Base-by-base conservation (phyloP, 2,888 invertebrate species). In the Eilema caniola region DNA sequence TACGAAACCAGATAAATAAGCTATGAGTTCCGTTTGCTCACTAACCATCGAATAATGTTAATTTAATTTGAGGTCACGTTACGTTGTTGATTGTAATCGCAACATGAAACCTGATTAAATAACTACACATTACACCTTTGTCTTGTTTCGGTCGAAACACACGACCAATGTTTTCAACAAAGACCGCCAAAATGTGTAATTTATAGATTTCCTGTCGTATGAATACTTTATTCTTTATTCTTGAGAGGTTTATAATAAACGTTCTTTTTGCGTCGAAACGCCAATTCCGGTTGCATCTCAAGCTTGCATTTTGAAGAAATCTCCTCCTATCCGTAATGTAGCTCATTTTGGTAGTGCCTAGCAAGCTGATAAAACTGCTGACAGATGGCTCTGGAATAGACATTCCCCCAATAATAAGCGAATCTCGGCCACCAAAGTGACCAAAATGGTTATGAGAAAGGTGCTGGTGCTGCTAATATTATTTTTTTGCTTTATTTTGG, bases 11-110 rank as follows among this genome's bases (percentile, higher is more conserved):
- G 33, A 66, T 37, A 66, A 47, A 69, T 61, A 31, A 28, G 28
- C 61, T 65, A 66, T 20, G 57, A 71, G 72, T 75, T 81, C 72
- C 65, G 72, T 82, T 81, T 61, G 72, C 59, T 70, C 63, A 24
- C 67, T 75, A 77, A 76, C 76, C 77, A 79, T 81, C 82, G 82
- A 84, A 84, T 84, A 61, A 61, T 79, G 79, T 84, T 86, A 86
- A 86, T 88, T 84, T 78, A 70, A 80, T 77, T 80, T 87, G 87
- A 89, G 89, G 88, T 88, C 88, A 86, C 79, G 84, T 80, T 82
- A 60, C 28, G 59, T 85, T 83, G 85, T 86, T 88, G 88, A 87
- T 88, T 83, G 85, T 87, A 85, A 89, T 88, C 86, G 84, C 79
- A 79, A 83, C 76, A 83, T 78, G 77, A 82, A 86, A 86, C 83